Percentiles rank a stretch among this genome's conserved stretches.
Evolutionary conservation across 2,113 vertebrate genomes (phyloP).

Genomic region (Rafetus swinhoei): DNA sequence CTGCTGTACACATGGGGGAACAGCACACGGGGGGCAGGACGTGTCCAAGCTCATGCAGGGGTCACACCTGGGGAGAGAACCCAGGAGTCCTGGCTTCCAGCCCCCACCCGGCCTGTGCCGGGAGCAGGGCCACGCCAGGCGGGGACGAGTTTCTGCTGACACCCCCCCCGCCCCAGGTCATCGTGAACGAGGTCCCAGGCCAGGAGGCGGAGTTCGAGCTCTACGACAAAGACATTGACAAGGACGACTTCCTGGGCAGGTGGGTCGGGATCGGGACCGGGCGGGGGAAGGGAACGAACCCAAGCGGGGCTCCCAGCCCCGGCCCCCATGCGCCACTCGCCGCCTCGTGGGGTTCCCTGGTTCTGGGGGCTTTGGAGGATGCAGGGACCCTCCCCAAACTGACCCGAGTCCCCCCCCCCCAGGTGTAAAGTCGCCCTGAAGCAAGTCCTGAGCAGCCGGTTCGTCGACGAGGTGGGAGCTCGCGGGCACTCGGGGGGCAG

Average conservation of each 20-base stretch:
- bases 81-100: background rate
- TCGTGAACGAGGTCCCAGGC: constrained; percentile 87
- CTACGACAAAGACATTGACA: constrained; percentile 92
- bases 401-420: background rate
- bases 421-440: constrained; percentile 88
- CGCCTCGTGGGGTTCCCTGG: background rate
- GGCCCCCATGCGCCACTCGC: background rate
- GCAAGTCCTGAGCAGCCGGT: constrained; percentile 82
- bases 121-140: background rate
- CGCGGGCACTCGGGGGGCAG: background rate
- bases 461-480: constrained; percentile 84
- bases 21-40: background rate
- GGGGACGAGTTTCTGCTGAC: background rate
- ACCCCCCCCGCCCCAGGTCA: constrained; percentile 74
- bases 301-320: background rate
- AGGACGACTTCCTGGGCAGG: constrained; percentile 93
- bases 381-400: background rate
- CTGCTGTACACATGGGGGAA: background rate
- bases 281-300: background rate
- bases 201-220: constrained; percentile 91
- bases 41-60: background rate
- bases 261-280: constrained; percentile 28
- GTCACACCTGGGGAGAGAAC: background rate
- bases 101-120: too few species aligned
- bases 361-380: background rate